Percentiles rank a stretch among this genome's conserved stretches.
Evolutionary conservation across 1,140 invertebrate species (phyloP).

Genomic region (Tribolium castaneum): DNA sequence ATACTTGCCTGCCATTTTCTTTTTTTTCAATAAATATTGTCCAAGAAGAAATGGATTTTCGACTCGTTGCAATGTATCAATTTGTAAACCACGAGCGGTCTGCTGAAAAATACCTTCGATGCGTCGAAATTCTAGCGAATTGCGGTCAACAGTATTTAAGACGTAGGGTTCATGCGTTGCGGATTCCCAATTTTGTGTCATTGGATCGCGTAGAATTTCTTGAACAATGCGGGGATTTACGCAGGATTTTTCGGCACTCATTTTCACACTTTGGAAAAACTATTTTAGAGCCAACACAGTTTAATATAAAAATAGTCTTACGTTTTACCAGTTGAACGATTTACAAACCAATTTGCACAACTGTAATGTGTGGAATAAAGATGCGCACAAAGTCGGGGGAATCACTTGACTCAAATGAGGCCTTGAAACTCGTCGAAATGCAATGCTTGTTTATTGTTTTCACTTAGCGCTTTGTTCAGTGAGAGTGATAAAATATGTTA

Average conservation of each 20-base stretch:
- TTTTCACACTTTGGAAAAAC: neutral
- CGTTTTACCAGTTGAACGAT: too few species aligned
- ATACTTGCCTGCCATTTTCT: neutral
- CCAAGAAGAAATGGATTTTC: slow-evolving; percentile 30
- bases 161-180: neutral
- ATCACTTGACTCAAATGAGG: too few species aligned
- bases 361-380: too few species aligned
- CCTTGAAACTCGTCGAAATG: too few species aligned
- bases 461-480: too few species aligned
- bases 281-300: too few species aligned
- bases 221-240: neutral
- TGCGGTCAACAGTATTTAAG: neutral
- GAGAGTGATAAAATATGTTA: too few species aligned
- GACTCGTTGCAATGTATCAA: neutral
- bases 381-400: too few species aligned
- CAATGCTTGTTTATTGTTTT: too few species aligned
- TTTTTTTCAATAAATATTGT: slow-evolving; percentile 17
- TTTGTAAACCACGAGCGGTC: neutral
- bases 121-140: neutral
- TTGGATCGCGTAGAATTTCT: neutral
- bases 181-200: neutral
- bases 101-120: neutral
- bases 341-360: too few species aligned
- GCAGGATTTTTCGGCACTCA: neutral
- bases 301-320: too few species aligned